Base-by-base conservation (phyloP, 2,888 invertebrate species). In the Archips xylosteana region DNA sequence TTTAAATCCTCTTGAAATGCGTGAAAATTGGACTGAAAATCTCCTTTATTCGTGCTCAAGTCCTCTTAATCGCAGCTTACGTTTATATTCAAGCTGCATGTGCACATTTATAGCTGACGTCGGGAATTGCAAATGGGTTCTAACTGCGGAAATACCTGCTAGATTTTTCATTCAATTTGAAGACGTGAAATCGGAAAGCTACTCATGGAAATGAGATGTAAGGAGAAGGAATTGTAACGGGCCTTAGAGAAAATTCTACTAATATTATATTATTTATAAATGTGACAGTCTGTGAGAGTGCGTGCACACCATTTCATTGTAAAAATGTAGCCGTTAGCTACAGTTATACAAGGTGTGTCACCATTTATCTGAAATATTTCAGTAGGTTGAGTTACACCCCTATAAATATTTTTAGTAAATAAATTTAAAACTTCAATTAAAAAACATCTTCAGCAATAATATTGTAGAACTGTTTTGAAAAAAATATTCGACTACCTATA, bases 101-200 rank as follows among this genome's bases (percentile, higher is more conserved):
- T 57, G 32, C 57, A 49, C 49, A 54, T 54, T 57, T 57, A 32
- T 57, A 10, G 32, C 57, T 32, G 23, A 57, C 57, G 57, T 57
- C 4, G 57, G 32, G 32, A 32, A 57, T 54, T 15, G 51, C 15
- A 60, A 60, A 36, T 36, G 60, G 36, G 8, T 60, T n/a, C 36
- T 12, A 36, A 60, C 36, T n/a, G 36, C 2, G 36, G 60, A 36
- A 60, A 60, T 60, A 60, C 36, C 32, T 60, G 36, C 5, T 36
- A 8, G 36, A 60, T 60, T 36, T 60, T 60, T 36, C 60, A 9
- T n/a, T 36, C 34, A 2, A 8, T 36, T 2, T 36, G 60, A 36
- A 59, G 36, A 60, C 36, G 32, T 32, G 23, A 12, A 32, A 57
- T 3, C 10, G 57, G 57, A 57, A 57, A 54, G 8, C 12, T 32